Evolutionary conservation across 1,140 invertebrate species (phyloP), one percentile per base, ranked within the genome.

Genomic region (Latrodectus geometricus): DNA sequence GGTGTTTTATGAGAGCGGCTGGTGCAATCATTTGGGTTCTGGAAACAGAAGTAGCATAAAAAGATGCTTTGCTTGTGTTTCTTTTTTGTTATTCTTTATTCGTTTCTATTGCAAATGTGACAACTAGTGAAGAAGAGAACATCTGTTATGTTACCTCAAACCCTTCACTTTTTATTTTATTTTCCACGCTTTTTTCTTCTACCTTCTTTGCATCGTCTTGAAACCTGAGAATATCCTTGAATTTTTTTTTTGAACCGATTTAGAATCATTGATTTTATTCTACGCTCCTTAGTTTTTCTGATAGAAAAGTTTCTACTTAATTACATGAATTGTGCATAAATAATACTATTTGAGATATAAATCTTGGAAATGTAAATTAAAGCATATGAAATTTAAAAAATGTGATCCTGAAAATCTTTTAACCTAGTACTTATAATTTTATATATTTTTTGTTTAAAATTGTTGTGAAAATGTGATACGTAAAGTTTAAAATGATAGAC

Each of bases 71-170:
- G 61, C 66, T 56, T 77, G 49, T 49, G 48, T 77, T 78, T 86
- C 77, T 85, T 77, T 68, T 48, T 49, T 65, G 5, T 79, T 84
- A 69, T 68, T 84, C 49, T 72, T 86, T 86, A 86, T 86, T 86
- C 83, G 83, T 86, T 86, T 86, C 83, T 86, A 86, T 86, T 86
- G 83, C 83, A 86, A 86, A 86, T 86, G 75, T 86, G 83, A 86
- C 83, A 86, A 86, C 74, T 77, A 86, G 83, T 52, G 75, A 86
- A 78, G 83, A 61, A 61, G 75, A 48, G 75, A 86, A 86, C 83
- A 86, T 86, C 74, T 86, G 83, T 86, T 86, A 86, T 86, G 76
- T 78, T 76, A 61, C 54, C 54, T 61, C 54, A 61, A 61, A 61
- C 54, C 54, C 54, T 17, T 61, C 54, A 11, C 54, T 17, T 61